Evolutionary conservation across 1,140 invertebrate genomes (phyloP), one percentile per base, ranked within the genome.

Genomic region (Listronotus oregonensis): DNA sequence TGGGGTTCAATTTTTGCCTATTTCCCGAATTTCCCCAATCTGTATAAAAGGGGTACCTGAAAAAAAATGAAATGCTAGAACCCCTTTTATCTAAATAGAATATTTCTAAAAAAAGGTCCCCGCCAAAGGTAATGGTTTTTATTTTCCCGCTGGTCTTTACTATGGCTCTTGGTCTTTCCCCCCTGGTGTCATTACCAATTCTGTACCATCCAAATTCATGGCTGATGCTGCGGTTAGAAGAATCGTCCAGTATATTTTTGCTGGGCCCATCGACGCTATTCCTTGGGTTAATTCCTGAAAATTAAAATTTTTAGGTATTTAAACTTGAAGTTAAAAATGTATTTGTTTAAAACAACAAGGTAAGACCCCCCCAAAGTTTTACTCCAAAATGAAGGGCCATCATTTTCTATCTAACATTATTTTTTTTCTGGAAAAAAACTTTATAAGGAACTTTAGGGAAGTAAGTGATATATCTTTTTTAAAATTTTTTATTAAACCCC

Each of bases 201-300:
- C 89, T 0, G 89, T 82, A 9, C 94, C 92, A 74, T 95, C 90
- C 6, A 94, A 81, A 75, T 99, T 95, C 89, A 97, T 96, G 0
- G 95, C 93, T 97, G 49, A 98, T 96, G 27, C 91, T 94, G 66
- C 93, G 93, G 72, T 96, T 98, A 0, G 90, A 92, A 43, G 90
- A 95, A 71, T 99, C 96, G 96, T 96, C 95, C 95, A 99, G 76
- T 97, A 99, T 31, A 99, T n/a, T 88, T 79, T 73, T 94, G 92
- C 67, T 94, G 92, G 0, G 95, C 96, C 96, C 96, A 98, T 98
- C 96, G 75, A 97, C 0, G 95, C 94, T 65, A 98, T 93, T 5
- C 96, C 96, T 79, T 98, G 94, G 94, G 80, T 95, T 96, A 9
- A 66, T 61, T 15, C 63, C 63, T 65, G 1, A 44, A 12, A 54